These are phyloP conservation scores for Pelvicachromis taeniatus DNA, from an alignment of 2,113 vertebrate genomes.

Conservation along the genomic window DNA sequence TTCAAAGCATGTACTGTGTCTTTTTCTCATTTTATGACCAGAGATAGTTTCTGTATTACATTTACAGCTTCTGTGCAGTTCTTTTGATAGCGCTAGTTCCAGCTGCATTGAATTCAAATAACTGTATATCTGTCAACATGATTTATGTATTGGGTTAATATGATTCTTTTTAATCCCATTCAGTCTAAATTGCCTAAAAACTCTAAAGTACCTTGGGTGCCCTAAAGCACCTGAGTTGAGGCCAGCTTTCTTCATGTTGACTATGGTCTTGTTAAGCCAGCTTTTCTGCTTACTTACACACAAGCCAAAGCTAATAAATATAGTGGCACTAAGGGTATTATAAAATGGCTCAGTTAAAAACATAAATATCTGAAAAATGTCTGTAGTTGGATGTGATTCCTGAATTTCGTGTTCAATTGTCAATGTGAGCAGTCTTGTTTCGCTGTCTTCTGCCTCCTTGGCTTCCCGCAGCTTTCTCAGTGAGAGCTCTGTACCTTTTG, in stretches of 20 bases:
- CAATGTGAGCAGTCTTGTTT: background rate
- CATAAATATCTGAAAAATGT: background rate
- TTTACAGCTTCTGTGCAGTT: background rate
- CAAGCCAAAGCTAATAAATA: background rate
- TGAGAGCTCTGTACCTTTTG: constrained; percentile 36
- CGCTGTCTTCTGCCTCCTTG: background rate
- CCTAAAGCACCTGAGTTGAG: background rate
- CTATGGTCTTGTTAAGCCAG: background rate
- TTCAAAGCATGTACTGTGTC: constrained; percentile 32
- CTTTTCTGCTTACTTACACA: background rate
- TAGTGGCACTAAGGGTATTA: background rate
- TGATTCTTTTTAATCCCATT: background rate
- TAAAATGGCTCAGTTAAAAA: background rate
- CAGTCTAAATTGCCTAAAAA: background rate
- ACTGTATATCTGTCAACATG: background rate
- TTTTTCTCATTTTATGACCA: background rate
- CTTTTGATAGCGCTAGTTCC: background rate
- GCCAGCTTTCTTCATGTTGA: background rate
- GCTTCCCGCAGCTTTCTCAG: constrained; percentile 21
- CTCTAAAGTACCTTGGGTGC: background rate
- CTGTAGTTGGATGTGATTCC: background rate
- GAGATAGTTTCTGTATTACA: background rate
- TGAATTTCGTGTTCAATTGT: background rate
- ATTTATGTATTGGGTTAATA: background rate
- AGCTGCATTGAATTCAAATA: background rate